Base-by-base conservation (phyloP, 1,140 invertebrate species). In the Drosophila repleta region DNA sequence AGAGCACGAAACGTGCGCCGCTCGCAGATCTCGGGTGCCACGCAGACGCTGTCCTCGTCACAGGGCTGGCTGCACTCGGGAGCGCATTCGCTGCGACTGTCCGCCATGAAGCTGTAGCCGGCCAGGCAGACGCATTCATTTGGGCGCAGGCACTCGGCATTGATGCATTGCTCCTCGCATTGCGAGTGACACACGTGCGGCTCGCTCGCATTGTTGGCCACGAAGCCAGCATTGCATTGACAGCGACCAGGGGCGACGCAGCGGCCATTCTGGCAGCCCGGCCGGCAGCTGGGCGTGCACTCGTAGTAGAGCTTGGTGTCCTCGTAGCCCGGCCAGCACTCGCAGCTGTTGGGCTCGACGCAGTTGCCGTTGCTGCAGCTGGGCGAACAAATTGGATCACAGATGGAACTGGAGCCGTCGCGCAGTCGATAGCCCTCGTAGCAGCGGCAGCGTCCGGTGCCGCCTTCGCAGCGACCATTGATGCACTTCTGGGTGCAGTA, bases 1-100 rank as follows among this genome's bases (percentile, higher is more conserved):
- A 66, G 13, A 0, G 60, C 39, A 1, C 37, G 18, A 18, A 3
- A 39, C 4, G 15, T 0, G 0, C 20, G 6, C n/a, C 3, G 2
- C 46, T 65, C 56, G 10, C 80, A 83, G 20, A 41, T 52, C 5
- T 87, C 66, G 4, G 82, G 76, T 0, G 58, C 77, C n/a, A 45
- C 48, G 32, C 79, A 77, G n/a, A 55, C 20, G 8, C 77, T 68
- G 1, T 46, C 63, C 61, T 93, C 93, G 7, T 92, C 84, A 65
- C 95, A 95, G 0, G 93, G 92, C 15, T 93, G 91, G 2, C 93
- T 92, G 76, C 94, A 95, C 2, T 92, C 75, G 6, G 94, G 93
- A 6, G 91, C 57, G 74, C 94, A 94, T 15, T 92, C 83, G 3
- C 61, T 91, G 61, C 78, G 71, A 63, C 93, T 93, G 35, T 90